Base-by-base conservation (phyloP, 2,113 vertebrate species). In the Perca fluviatilis region DNA sequence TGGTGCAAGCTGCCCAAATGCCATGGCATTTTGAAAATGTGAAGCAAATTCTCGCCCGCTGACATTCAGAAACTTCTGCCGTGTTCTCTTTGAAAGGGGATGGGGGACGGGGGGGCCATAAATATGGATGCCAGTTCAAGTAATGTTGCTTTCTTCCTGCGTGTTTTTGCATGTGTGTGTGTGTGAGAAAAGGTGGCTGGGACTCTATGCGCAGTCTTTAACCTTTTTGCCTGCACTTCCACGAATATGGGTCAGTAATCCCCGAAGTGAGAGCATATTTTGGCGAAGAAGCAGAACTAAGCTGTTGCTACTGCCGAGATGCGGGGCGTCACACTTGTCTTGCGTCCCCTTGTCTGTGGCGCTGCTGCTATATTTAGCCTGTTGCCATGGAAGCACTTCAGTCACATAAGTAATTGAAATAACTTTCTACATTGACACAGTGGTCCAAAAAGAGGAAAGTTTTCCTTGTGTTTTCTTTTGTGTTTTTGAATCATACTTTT, bases 11-110 rank as follows among this genome's bases (percentile, higher is more conserved):
- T 94, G 89, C 88, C 91, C 92, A 96, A 96, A 96, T 96, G 95
- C 94, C 95, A 93, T 95, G 95, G 95, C 95, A 96, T 96, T 96
- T 96, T 93, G 91, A 88, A 95, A 96, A 96, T 95, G 95, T 93
- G 94, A 94, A 87, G 84, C 88, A 89, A 94, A 95, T 94, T 94
- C 94, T 93, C 84, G 86, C 91, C 93, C 69, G 87, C 93, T 96
- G 95, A 96, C 95, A 96, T 96, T 96, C 95, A 96, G 83, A 93
- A 95, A 94, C 92, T 93, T 94, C 89, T 94, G 93, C 88, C 76
- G 67, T 93, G 85, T 94, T 94, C 90, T 91, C 89, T 90, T 90
- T 90, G 89, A 87, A 84, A 83, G 77, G 67, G 25, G 68, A 57
- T 36, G 65, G 80, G 63, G 80, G 73, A 23, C 47, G 62, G 62